These are phyloP conservation scores for Paratilapia polleni DNA, from an alignment of 2,113 vertebrate species.

Conservation along the genomic window DNA sequence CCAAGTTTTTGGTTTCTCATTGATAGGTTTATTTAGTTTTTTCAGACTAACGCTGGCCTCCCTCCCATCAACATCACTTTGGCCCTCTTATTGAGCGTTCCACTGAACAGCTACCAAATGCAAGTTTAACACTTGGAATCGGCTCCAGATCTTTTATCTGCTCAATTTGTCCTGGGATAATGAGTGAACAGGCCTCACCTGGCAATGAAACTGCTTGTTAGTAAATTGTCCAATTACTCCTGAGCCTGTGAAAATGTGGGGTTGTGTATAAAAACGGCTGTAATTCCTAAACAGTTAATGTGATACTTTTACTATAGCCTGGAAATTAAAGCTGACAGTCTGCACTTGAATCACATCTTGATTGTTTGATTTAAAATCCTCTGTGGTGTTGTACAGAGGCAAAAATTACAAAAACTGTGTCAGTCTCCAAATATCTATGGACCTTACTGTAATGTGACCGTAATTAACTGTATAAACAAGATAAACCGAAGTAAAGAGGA, in stretches of 20 bases:
- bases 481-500: too few species aligned
- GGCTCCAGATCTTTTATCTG: fast-evolving
- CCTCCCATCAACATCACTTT: too few species aligned
- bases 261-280: not conserved
- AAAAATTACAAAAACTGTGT: not conserved
- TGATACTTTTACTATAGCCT: not conserved
- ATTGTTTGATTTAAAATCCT: not conserved
- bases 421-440: too few species aligned
- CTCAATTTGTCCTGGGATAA: not conserved
- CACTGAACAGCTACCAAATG: not conserved
- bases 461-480: too few species aligned
- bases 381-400: not conserved
- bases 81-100: too few species aligned
- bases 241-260: not conserved
- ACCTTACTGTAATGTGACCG: too few species aligned
- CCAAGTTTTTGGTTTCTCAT: too few species aligned
- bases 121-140: not conserved
- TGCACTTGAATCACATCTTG: not conserved
- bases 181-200: not conserved
- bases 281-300: fast-evolving
- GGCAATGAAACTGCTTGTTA: not conserved
- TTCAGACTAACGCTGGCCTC: too few species aligned
- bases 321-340: not conserved
- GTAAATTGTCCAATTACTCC: not conserved
- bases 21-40: too few species aligned